A percentile compares a stretch with the other conserved stretches of the same genome.
These are phyloP conservation scores for Sycophila sp. DNA, from an alignment of 1,140 invertebrate species.

Conservation along the genomic window DNA sequence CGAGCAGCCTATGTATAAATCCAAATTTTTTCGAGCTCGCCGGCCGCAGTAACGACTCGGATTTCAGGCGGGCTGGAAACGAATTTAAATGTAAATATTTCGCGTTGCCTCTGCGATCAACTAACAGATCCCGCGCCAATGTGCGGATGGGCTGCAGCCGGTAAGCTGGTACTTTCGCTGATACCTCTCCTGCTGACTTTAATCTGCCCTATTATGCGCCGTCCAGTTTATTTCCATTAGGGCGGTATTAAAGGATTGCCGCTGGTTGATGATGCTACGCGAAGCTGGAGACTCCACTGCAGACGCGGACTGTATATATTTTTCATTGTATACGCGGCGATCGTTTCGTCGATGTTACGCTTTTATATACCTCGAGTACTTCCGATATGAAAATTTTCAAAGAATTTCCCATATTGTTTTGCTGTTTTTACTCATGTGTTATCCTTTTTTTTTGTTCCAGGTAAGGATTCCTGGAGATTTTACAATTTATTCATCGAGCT, in stretches of 20 bases:
- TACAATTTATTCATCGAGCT: too few relatives aligned
- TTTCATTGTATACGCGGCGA: too few relatives aligned
- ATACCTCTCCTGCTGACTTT: conserved; percentile 1
- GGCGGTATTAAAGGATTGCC: neutral
- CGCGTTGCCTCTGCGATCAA: conserved; percentile 41
- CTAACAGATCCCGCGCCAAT: conserved; percentile 28
- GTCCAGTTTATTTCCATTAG: conserved; percentile 21
- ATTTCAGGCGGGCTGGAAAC: conserved; percentile 48
- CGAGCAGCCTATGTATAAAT: too few relatives aligned
- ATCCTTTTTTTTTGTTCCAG: too few relatives aligned
- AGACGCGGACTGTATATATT: too few relatives aligned
- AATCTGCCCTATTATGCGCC: conserved; percentile 23
- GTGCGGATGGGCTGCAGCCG: neutral
- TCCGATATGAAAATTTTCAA: neutral
- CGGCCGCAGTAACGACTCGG: conserved; percentile 41
- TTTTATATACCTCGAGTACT: neutral
- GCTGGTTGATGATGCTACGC: too few relatives aligned
- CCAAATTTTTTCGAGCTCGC: too few relatives aligned
- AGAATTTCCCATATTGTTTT: too few relatives aligned
- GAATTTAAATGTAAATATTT: conserved; percentile 57
- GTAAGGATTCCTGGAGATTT: too few relatives aligned
- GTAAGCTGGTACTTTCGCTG: conserved; percentile 14
- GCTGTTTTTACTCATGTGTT: too few relatives aligned
- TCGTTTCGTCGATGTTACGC: too few relatives aligned
- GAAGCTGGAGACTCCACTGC: neutral